Percentiles rank a stretch among this genome's conserved stretches.
Evolutionary conservation across 2,888 invertebrate species (phyloP).

Genomic region (Lacanobia wlatinum): DNA sequence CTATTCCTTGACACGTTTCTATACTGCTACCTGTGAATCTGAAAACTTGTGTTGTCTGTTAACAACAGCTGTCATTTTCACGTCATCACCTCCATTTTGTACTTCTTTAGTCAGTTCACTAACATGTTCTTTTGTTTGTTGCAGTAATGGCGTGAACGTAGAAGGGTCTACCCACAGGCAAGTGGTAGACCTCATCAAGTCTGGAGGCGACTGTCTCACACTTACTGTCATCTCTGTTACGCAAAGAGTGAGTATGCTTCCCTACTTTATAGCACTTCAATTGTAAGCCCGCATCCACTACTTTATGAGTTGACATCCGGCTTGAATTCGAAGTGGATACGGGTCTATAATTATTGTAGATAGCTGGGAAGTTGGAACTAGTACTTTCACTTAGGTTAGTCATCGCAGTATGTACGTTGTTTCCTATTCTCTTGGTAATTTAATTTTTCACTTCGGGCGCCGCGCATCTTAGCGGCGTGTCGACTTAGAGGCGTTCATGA

Average conservation of each 20-base stretch:
- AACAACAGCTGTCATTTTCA: not conserved
- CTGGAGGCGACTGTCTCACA: slow-evolving; percentile 98
- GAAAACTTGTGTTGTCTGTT: not conserved
- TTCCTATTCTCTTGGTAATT: not conserved
- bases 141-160: slow-evolving; percentile 99
- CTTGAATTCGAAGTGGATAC: too few relatives aligned
- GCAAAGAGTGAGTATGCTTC: slow-evolving; percentile 92
- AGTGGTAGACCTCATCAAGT: slow-evolving; percentile 99
- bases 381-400: not conserved
- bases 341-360: not conserved
- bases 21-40: not conserved
- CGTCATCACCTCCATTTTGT: not conserved
- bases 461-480: too few relatives aligned
- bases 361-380: not conserved
- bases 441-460: not conserved
- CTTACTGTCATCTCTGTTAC: slow-evolving; percentile 99
- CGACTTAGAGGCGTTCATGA: too few relatives aligned
- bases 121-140: slow-evolving; percentile 75
- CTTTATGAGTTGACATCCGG: not conserved
- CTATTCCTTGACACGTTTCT: not conserved
- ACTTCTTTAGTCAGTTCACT: not conserved
- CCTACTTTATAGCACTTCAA: not conserved
- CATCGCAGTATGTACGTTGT: not conserved
- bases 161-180: slow-evolving; percentile 99
- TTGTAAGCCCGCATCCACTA: not conserved